These are phyloP conservation scores for Zoanthus sansibaricus DNA, from an alignment of 92 coral and sea anemone species.

Conservation along the genomic window DNA sequence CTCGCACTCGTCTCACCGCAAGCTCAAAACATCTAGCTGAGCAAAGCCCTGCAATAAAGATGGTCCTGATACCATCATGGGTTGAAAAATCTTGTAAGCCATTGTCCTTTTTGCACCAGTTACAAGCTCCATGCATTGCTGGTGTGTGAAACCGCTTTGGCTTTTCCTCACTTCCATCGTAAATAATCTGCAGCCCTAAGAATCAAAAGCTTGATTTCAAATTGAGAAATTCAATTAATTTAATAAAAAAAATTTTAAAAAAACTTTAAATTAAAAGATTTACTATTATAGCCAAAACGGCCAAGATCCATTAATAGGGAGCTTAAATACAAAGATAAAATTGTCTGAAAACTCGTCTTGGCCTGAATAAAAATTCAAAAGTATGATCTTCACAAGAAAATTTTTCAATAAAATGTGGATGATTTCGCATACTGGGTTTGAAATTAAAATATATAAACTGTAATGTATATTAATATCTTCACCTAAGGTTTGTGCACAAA, in stretches of 20 bases:
- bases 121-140: slow-evolving; percentile 26
- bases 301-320: neutral
- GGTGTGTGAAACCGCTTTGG: slow-evolving; percentile 17
- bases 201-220: neutral
- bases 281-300: too few species aligned
- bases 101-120: slow-evolving; percentile 29
- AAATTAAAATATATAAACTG: too few species aligned
- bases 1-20: slow-evolving; percentile 34
- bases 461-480: too few species aligned
- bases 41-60: slow-evolving; percentile 37
- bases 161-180: slow-evolving; percentile 34
- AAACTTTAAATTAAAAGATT: neutral
- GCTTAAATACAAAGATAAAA: neutral
- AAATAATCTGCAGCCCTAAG: slow-evolving; percentile 33
- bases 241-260: neutral
- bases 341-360: too few species aligned
- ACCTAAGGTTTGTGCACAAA: too few species aligned
- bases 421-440: too few species aligned
- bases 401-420: too few species aligned
- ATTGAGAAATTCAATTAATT: neutral
- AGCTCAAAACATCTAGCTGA: slow-evolving; percentile 49
- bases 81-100: slow-evolving; percentile 31
- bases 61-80: slow-evolving; percentile 31
- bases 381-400: too few species aligned
- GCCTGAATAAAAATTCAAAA: too few species aligned